A percentile compares a stretch with the other conserved stretches of the same genome.
These are phyloP conservation scores for Aphidius colemani DNA, from an alignment of 2,888 invertebrate species.

Conservation along the genomic window DNA sequence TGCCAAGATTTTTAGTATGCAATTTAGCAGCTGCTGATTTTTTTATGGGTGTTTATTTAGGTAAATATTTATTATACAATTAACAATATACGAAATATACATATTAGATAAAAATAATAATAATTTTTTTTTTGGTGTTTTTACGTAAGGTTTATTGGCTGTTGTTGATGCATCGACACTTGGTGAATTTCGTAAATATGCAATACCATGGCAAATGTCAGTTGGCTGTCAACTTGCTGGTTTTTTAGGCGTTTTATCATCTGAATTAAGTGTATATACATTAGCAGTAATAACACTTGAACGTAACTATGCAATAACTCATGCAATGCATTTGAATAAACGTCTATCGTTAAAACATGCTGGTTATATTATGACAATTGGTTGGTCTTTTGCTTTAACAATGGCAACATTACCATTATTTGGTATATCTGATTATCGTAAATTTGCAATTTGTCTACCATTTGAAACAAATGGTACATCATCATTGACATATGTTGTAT, in stretches of 20 bases:
- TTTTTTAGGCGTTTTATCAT: slow-evolving; percentile 90
- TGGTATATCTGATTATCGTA: slow-evolving; percentile 92
- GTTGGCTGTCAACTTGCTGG: slow-evolving; percentile 92
- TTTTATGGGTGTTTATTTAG: slow-evolving; percentile 94
- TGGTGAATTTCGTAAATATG: slow-evolving; percentile 94
- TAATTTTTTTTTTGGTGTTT: not conserved
- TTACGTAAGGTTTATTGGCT: slow-evolving; percentile 78
- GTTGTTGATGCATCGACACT: slow-evolving; percentile 95
- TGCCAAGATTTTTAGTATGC: slow-evolving; percentile 94
- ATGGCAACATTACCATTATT: slow-evolving; percentile 89
- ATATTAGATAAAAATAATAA: not conserved
- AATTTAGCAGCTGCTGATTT: slow-evolving; percentile 97
- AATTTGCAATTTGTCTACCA: slow-evolving; percentile 95
- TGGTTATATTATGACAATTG: slow-evolving; percentile 86
- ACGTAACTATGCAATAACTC: slow-evolving; percentile 95
- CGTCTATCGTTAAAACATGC: slow-evolving; percentile 89
- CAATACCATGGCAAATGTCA: slow-evolving; percentile 97
- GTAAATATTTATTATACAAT: slow-evolving; percentile 58
- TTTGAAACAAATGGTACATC: slow-evolving; percentile 84
- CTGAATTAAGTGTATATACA: slow-evolving; percentile 94
- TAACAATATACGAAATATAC: not conserved
- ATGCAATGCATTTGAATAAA: slow-evolving; percentile 96
- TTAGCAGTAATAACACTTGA: slow-evolving; percentile 95
- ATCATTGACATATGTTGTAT: slow-evolving; percentile 86
- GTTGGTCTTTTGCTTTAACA: slow-evolving; percentile 88